Base-by-base conservation (phyloP, 2,113 vertebrate genomes). In the Pseudorhombus dupliciocellatus region DNA sequence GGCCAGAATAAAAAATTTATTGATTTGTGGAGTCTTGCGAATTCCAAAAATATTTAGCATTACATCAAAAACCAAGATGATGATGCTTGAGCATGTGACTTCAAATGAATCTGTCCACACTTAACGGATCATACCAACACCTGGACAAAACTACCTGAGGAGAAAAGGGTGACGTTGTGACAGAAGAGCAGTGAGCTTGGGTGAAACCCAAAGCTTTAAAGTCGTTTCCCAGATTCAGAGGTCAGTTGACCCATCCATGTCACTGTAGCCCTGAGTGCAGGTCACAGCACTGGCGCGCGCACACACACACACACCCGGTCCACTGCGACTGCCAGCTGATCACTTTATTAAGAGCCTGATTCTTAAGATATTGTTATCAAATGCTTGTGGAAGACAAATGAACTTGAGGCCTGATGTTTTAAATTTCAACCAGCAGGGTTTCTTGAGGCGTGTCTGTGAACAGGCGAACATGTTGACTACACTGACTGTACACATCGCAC, bases 241-340 rank as follows among this genome's bases (percentile, higher is more conserved):
- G 51, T 63, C 51, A 25, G 56, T 57, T 0, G 11, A 68, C 56
- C 54, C 56, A 14, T 59, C 37, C 9, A 24, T 15, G 55, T 70
- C 40, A 6, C 63, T 30, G 14, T 58, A 61, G 60, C 68, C 72
- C 59, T 55, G 61, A 48, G 31, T n/a, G 8, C 2, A 12, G 55
- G 59, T 69, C 59, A 84, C 56, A 44, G 46, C 25, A 4, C 44
- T 4, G 34, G 26, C 5, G 14, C 31, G 60, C 5, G 7, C 26
- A 37, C 20, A 26, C 21, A 12, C 26, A 37, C 20, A 26, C 21
- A 12, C 26, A 34, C 1, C 14, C 2, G 2, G 26, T 40, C 28
- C 5, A 1, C 14, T 64, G 70, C 25, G 2, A 15, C n/a, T n/a
- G 25, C 26, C 25, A 11, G 42, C 31, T 28, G 60, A 70, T 46